Evolutionary conservation across 1,140 invertebrate species (phyloP).

Genomic region (Dolichoris vasculosae): DNA sequence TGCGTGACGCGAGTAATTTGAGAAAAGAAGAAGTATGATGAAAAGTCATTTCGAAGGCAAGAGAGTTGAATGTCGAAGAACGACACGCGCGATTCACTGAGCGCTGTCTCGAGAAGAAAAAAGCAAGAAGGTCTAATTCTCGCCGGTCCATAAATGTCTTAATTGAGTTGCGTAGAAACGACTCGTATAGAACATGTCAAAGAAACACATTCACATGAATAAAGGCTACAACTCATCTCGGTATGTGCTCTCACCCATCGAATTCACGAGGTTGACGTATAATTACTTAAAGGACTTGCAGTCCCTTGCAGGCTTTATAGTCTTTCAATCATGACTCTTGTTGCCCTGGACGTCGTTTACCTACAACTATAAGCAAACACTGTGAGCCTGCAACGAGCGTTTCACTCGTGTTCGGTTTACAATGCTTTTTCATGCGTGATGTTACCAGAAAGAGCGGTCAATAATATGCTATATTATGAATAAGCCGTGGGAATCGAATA

Average conservation of each 20-base stretch:
- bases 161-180: not conserved
- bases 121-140: not conserved
- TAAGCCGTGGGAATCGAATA: no score
- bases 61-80: not conserved
- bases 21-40: not conserved
- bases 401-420: no score
- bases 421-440: not conserved
- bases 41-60: not conserved
- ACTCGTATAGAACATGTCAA: not conserved
- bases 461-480: no score
- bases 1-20: conserved; percentile 21
- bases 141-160: not conserved
- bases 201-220: conserved; percentile 41
- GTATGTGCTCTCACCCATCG: not conserved
- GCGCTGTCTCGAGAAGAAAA: not conserved
- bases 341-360: not conserved
- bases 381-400: no score
- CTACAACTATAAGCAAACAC: not conserved
- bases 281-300: no score
- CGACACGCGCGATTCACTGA: no score
- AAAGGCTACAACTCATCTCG: not conserved
- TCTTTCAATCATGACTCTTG: no score
- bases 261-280: not conserved
- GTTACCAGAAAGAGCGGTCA: not conserved
- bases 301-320: no score